Conservation (phyloP, 1,140 invertebrate genomes). For the Sweltsa coloradensis region DNA sequence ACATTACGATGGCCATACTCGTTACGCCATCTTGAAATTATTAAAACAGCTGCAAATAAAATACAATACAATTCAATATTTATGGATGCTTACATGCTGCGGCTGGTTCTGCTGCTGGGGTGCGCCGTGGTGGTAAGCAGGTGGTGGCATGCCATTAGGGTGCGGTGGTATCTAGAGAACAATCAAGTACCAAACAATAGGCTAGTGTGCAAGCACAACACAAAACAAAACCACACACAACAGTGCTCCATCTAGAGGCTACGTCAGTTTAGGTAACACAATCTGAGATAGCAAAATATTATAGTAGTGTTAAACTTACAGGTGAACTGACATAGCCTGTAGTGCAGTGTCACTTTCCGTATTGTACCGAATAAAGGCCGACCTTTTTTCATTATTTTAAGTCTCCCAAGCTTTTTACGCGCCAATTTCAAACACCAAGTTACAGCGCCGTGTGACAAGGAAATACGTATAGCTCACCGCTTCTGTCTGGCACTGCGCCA, state of each 20-base stretch:
- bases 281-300: neutral
- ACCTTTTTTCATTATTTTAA: too few species aligned
- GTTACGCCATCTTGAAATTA: neutral
- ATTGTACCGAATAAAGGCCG: too few species aligned
- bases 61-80: neutral
- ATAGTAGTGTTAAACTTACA: neutral
- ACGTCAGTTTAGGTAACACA: neutral
- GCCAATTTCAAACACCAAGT: too few species aligned
- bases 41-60: neutral
- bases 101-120: neutral
- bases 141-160: slow-evolving; percentile 2
- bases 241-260: neutral
- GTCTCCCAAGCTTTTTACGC: too few species aligned
- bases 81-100: slow-evolving; percentile 4
- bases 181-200: neutral
- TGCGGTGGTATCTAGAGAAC: slow-evolving; percentile 3
- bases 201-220: neutral
- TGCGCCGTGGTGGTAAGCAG: neutral
- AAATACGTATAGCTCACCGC: too few species aligned
- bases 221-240: neutral
- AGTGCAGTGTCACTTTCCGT: neutral
- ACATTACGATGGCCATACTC: neutral
- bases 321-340: neutral
- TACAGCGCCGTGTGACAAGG: too few species aligned
- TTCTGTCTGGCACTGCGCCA: too few species aligned